phyloP scores from a whole-genome alignment of 2,888 invertebrate genomes.

The Eubasilissa splendida region DNA sequence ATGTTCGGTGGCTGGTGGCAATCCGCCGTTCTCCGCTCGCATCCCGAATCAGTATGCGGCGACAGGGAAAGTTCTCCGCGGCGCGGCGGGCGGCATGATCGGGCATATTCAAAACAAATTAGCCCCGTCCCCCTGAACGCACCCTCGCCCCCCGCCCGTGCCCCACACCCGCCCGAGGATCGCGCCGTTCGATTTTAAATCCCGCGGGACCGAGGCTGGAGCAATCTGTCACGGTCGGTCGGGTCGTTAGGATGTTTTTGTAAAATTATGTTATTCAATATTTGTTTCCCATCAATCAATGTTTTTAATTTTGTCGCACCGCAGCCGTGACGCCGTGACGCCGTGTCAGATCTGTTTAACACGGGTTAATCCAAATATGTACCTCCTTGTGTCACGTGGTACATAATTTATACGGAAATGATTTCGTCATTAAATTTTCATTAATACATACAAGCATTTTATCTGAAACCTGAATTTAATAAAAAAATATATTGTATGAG shows the following conservation, averaged over 20 bases:
- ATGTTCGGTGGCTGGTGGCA: conserved; percentile 23
- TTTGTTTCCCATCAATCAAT: conserved; percentile 35
- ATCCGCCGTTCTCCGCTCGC: conserved; percentile 26
- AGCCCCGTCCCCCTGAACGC: conserved; percentile 33
- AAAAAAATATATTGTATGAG: too few species aligned
- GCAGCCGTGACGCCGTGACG: conserved; percentile 2
- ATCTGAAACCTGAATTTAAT: too few species aligned
- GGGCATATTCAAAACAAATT: conserved; percentile 58
- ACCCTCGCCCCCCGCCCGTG: neutral
- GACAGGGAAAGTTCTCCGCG: conserved; percentile 34
- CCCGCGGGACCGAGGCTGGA: conserved; percentile 25
- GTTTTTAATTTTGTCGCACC: conserved; percentile 34
- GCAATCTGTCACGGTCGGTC: conserved; percentile 28
- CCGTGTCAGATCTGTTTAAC: conserved; percentile 27
- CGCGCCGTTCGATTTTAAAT: conserved; percentile 26
- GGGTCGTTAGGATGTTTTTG: conserved; percentile 37
- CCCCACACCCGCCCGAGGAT: neutral
- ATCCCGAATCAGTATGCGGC: conserved; percentile 53
- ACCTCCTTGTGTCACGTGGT: too few species aligned
- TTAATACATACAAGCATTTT: too few species aligned
- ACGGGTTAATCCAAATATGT: neutral
- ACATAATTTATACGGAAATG: too few species aligned
- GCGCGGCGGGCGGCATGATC: conserved; percentile 49
- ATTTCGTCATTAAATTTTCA: too few species aligned
- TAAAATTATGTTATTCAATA: conserved; percentile 36